Conservation (phyloP, 2,888 invertebrate species). For the Apamea crenata region DNA sequence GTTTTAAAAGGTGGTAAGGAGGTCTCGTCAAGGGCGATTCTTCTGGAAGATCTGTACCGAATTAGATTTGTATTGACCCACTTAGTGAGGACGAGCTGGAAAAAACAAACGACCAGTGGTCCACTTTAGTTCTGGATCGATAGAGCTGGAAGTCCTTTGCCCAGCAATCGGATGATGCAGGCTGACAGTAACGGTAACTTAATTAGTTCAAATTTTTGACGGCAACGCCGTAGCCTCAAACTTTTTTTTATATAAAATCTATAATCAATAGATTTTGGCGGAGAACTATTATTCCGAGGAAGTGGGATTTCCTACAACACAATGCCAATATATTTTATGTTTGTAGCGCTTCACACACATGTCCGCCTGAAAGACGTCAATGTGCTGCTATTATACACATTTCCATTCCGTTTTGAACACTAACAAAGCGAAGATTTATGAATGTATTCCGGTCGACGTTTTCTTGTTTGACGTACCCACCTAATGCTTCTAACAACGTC, state of each 20-base stretch:
- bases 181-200: background rate
- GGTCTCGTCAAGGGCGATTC: background rate
- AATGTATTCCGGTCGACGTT: slow-evolving; percentile 42
- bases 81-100: background rate
- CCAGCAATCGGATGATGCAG: background rate
- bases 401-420: slow-evolving; percentile 21
- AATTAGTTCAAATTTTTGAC: background rate
- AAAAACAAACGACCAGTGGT: background rate
- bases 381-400: slow-evolving; percentile 16
- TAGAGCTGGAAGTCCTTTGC: background rate
- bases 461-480: slow-evolving; percentile 8
- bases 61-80: slow-evolving; percentile 1
- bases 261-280: background rate
- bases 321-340: slow-evolving; percentile 8
- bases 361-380: slow-evolving; percentile 35
- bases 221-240: too few species aligned
- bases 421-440: slow-evolving; percentile 40
- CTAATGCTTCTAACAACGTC: slow-evolving; percentile 4
- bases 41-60: background rate
- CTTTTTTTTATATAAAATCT: background rate
- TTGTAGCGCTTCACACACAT: slow-evolving; percentile 18
- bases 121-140: background rate
- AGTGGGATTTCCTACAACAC: slow-evolving; percentile 3
- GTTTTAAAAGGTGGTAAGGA: background rate
- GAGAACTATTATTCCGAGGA: slow-evolving; percentile 4